These are phyloP conservation scores for Dorcus parallelipipedus DNA, from an alignment of 2,888 invertebrate genomes.

Conservation along the genomic window DNA sequence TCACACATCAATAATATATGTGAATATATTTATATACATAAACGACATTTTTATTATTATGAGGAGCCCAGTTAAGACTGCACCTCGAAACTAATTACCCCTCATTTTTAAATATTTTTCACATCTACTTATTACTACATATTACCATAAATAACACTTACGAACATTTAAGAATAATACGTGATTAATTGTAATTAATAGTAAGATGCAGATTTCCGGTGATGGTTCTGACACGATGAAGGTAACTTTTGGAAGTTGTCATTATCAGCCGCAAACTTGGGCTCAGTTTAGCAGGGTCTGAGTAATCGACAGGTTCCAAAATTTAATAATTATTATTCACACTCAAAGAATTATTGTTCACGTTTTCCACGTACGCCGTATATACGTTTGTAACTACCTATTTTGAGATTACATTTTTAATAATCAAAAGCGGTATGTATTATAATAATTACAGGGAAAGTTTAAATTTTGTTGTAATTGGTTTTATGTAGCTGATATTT, in stretches of 20 bases:
- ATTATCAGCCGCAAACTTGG: conserved; percentile 31
- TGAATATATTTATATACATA: too few relatives aligned
- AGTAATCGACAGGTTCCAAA: conserved; percentile 20
- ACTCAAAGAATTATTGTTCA: too few relatives aligned
- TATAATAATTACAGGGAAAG: neutral
- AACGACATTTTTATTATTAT: too few relatives aligned
- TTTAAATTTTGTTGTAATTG: neutral
- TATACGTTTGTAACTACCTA: too few relatives aligned
- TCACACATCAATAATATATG: too few relatives aligned
- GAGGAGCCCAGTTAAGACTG: too few relatives aligned
- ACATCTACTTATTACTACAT: neutral
- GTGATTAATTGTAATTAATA: neutral
- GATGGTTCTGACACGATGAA: neutral
- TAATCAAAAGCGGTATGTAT: neutral
- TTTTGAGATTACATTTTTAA: too few relatives aligned
- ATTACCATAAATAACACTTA: neutral
- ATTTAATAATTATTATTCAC: neutral
- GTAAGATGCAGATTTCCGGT: neutral
- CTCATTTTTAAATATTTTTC: neutral
- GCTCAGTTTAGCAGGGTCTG: conserved; percentile 35
- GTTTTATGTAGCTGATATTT: neutral
- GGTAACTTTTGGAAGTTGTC: conserved; percentile 15
- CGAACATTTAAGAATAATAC: neutral
- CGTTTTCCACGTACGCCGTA: too few relatives aligned
- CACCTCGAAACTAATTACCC: too few relatives aligned